A percentile compares a stretch with the other conserved stretches of the same genome.
phyloP scores from a whole-genome alignment of 2,888 invertebrate species.

The Oscheius onirici region DNA sequence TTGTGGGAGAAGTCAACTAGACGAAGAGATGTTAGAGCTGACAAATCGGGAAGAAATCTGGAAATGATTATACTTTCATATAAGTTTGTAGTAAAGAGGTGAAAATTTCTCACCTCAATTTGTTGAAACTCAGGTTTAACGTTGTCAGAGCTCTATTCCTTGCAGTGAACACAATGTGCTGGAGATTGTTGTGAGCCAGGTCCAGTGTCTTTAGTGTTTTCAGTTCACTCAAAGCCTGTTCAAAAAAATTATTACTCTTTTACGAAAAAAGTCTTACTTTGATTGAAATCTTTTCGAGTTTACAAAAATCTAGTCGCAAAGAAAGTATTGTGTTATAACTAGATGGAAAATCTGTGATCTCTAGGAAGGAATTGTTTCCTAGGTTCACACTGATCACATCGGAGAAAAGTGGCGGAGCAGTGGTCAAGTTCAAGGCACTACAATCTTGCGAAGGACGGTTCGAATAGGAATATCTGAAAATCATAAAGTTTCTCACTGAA shows the following conservation, averaged over 20 bases:
- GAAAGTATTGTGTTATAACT: slow-evolving; percentile 43
- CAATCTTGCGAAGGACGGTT: slow-evolving; percentile 54
- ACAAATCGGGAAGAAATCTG: slow-evolving; percentile 53
- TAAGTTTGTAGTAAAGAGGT: neutral
- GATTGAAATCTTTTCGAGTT: slow-evolving; percentile 41
- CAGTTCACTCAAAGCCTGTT: slow-evolving; percentile 20
- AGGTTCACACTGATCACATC: slow-evolving; percentile 42
- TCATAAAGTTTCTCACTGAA: neutral
- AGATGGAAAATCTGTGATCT: slow-evolving; percentile 37
- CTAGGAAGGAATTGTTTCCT: slow-evolving; percentile 42
- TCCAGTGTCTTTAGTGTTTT: slow-evolving; percentile 24
- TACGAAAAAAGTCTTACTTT: slow-evolving; percentile 25
- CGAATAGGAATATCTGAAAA: slow-evolving; percentile 46
- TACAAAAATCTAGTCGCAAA: slow-evolving; percentile 43
- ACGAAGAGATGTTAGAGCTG: slow-evolving; percentile 42
- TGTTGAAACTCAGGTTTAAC: slow-evolving; percentile 23
- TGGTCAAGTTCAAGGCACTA: slow-evolving; percentile 29
- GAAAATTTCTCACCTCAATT: slow-evolving; percentile 7
- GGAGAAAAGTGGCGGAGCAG: slow-evolving; percentile 36
- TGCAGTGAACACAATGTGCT: slow-evolving; percentile 14
- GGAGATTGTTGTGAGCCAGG: slow-evolving; percentile 24
- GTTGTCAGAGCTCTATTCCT: slow-evolving; percentile 21
- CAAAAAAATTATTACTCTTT: neutral
- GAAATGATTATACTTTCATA: neutral
- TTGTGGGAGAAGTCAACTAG: slow-evolving; percentile 49